phyloP scores from a whole-genome alignment of 2,888 invertebrate species.

The Fabriciana adippe region DNA sequence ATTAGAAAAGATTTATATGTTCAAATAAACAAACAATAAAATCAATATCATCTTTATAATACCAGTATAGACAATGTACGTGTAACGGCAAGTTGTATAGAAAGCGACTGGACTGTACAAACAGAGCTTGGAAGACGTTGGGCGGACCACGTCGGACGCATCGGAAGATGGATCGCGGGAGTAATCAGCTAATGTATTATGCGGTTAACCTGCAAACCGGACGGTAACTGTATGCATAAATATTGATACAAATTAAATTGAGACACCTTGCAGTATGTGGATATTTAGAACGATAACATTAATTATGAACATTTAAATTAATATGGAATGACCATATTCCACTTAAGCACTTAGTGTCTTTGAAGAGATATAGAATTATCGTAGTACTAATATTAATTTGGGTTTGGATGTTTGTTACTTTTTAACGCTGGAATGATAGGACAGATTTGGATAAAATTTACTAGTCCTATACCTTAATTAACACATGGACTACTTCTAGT shows the following conservation, averaged over 20 bases:
- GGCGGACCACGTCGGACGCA: slow-evolving; percentile 64
- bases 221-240: slow-evolving; percentile 57
- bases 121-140: slow-evolving; percentile 52
- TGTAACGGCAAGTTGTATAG: too few species aligned
- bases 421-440: too few species aligned
- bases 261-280: slow-evolving; percentile 25
- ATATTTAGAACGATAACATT: slow-evolving; percentile 16
- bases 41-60: too few species aligned
- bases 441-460: too few species aligned
- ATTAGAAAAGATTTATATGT: too few species aligned
- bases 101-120: slow-evolving; percentile 32
- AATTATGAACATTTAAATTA: slow-evolving; percentile 9
- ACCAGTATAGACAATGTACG: too few species aligned
- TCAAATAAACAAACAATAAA: too few species aligned
- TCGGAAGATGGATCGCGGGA: slow-evolving; percentile 71
- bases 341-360: slow-evolving; percentile 1
- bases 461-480: too few species aligned
- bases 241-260: slow-evolving; percentile 57
- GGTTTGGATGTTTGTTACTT: too few species aligned
- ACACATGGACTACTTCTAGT: too few species aligned
- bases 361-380: slow-evolving; percentile 2
- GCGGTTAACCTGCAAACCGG: slow-evolving; percentile 65
- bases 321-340: not conserved
- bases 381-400: not conserved
- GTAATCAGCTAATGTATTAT: slow-evolving; percentile 80